Evolutionary conservation across 2,888 invertebrate genomes (phyloP), one percentile per base, ranked within the genome.

Genomic region (Luperina nickerlii): DNA sequence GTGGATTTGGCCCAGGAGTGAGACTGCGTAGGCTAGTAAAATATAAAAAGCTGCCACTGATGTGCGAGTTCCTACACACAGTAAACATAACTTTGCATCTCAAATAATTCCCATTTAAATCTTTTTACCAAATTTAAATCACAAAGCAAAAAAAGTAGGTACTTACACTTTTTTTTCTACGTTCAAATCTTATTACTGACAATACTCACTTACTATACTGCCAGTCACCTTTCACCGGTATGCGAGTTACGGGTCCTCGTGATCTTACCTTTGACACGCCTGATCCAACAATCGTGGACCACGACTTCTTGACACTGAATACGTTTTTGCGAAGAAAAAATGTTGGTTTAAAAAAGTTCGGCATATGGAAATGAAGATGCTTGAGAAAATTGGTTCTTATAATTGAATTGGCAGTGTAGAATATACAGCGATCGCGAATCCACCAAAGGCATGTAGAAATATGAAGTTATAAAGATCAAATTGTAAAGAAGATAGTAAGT

Each of bases 221-320:
- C 87, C 69, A 84, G 83, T 86, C 76, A 87, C 87, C 79, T 79
- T 69, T 73, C 48, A 86, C 84, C 74, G 84, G 87, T 83, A 68
- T 84, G 78, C 65, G 71, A 62, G 77, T 65, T 71, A 77, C 69
- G 62, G 78, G 20, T n/a, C 63, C 73, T 87, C 89, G 90, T 89
- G 89, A 89, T 88, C 84, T 81, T 65, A 81, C 79, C 79, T 85
- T 88, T 89, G 89, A 88, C 89, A 90, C 89, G 90, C 80, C 48
- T 75, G 76, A 70, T 77, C 70, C 83, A 74, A 77, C 63, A 77
- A 77, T 82, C 89, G 88, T 89, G 86, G 77, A 60, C 66, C 88
- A 88, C 88, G 88, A 86, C 77, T 78, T 74, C 81, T 88, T 79
- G 81, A 86, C 71, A 87, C 78, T 62, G 15, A 11, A 7, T 63